Percentiles rank a stretch among this genome's conserved stretches.
Evolutionary conservation across 2,113 vertebrate genomes (phyloP).

Genomic region (Melanerpes formicivorus): DNA sequence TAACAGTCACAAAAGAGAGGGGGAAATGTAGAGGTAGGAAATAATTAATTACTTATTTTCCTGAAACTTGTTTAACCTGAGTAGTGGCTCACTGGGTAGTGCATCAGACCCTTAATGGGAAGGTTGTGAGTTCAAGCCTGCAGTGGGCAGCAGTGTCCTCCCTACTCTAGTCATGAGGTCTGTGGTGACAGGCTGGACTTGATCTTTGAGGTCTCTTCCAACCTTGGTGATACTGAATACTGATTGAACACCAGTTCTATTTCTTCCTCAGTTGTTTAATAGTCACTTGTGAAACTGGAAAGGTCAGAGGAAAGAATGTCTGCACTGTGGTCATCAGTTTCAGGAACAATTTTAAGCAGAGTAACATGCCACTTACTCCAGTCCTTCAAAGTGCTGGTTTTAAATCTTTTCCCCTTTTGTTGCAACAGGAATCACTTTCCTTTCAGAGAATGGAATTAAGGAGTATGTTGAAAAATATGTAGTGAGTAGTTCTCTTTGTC

Average conservation of each 20-base stretch:
- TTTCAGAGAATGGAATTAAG: not conserved
- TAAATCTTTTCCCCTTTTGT: not conserved
- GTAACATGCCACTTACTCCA: not conserved
- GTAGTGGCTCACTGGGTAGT: no score
- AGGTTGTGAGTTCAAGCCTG: no score
- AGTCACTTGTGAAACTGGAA: not conserved
- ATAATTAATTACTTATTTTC: not conserved
- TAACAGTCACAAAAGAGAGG: not conserved
- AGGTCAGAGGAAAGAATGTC: not conserved
- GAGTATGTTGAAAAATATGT: not conserved
- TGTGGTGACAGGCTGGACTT: no score
- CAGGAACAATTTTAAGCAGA: not conserved
- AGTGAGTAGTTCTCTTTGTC: not conserved
- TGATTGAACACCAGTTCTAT: not conserved
- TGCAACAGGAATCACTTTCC: not conserved
- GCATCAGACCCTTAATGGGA: no score
- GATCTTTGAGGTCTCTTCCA: no score
- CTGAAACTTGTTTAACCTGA: not conserved
- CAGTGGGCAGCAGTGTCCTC: no score
- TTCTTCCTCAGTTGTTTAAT: not conserved
- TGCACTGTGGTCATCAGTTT: accelerated
- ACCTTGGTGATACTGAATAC: no score
- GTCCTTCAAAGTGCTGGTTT: not conserved
- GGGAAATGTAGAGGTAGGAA: not conserved
- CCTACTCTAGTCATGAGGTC: no score